Conservation (phyloP, 2,113 vertebrate genomes). For the Elachura formosa region DNA sequence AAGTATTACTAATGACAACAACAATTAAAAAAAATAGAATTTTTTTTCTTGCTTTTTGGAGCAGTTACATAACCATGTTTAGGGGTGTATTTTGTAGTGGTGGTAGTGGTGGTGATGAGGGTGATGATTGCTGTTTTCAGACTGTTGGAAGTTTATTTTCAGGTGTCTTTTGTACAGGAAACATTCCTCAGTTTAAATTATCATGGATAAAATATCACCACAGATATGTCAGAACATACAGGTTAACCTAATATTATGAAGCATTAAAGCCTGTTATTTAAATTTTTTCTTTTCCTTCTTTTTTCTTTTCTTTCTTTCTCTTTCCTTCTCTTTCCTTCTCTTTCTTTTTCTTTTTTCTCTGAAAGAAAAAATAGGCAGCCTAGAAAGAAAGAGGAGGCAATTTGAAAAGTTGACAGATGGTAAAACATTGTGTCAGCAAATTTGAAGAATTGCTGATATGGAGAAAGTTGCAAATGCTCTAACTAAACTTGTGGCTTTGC, state of each 20-base stretch:
- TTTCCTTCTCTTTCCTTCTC: neutral
- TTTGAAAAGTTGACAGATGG: neutral
- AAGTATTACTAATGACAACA: neutral
- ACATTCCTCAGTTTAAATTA: neutral
- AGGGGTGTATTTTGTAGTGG: neutral
- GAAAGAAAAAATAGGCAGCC: neutral
- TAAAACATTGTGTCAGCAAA: neutral
- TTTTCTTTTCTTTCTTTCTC: too few relatives aligned
- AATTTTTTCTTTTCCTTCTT: neutral
- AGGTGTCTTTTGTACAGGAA: neutral
- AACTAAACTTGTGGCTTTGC: neutral
- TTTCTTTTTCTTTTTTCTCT: neutral
- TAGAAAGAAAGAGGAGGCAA: neutral
- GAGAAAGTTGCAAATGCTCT: neutral
- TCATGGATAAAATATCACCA: neutral
- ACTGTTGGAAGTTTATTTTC: neutral
- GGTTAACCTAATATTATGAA: neutral
- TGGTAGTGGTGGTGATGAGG: neutral
- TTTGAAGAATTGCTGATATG: neutral
- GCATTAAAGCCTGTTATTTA: neutral
- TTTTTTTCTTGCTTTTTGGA: neutral
- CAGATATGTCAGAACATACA: neutral
- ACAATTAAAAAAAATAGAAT: neutral
- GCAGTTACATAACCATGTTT: neutral
- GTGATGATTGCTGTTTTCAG: neutral